A percentile compares a stretch with the other conserved stretches of the same genome.
These are phyloP conservation scores for Pseudomugil gertrudae DNA, from an alignment of 2,797 vertebrate species.

Conservation along the genomic window DNA sequence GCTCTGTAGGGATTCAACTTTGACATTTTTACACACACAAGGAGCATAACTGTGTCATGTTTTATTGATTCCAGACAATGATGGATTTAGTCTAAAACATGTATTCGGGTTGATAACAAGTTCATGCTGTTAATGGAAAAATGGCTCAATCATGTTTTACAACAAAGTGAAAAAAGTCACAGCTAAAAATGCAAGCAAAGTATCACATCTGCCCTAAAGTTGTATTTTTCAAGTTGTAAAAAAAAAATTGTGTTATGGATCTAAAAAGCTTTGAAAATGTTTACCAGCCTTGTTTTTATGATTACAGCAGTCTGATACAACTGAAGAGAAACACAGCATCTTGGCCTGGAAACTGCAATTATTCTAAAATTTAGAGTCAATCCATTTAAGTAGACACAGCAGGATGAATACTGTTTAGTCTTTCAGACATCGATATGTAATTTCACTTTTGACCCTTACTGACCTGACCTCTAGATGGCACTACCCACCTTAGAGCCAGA, in stretches of 20 bases:
- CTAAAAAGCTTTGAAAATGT: not conserved
- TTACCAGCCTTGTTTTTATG: not conserved
- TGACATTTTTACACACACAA: slow-evolving; percentile 42
- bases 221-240: not conserved
- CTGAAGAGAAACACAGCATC: not conserved
- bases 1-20: not conserved
- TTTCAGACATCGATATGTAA: not conserved
- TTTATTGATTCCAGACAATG: slow-evolving; percentile 48
- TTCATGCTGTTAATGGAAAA: slow-evolving; percentile 29
- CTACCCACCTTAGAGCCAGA: slow-evolving; percentile 53
- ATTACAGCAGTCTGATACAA: not conserved
- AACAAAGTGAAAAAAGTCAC: slow-evolving; percentile 15
- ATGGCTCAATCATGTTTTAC: slow-evolving; percentile 8
- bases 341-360: not conserved
- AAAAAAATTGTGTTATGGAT: not conserved
- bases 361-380: not conserved
- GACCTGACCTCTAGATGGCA: slow-evolving; percentile 75
- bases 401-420: not conserved
- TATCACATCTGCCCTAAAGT: not conserved
- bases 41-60: slow-evolving; percentile 26
- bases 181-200: slow-evolving; percentile 1
- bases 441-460: slow-evolving; percentile 51
- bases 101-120: slow-evolving; percentile 25
- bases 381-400: not conserved
- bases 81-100: slow-evolving; percentile 28